These are phyloP conservation scores for Neoscelio sp. DNA, from an alignment of 2,888 invertebrate species.

Conservation along the genomic window DNA sequence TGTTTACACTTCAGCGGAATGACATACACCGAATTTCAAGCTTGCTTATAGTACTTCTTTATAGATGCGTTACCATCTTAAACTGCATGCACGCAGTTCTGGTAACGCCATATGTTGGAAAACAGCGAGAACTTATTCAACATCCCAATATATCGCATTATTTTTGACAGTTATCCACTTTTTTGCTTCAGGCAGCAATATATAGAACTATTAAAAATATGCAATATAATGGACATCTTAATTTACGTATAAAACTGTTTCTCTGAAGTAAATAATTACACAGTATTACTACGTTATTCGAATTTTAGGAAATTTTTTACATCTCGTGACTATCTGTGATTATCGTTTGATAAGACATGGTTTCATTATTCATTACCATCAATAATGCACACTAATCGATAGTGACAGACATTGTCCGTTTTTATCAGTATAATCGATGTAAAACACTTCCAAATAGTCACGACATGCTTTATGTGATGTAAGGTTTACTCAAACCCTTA, in stretches of 20 bases:
- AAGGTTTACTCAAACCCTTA: constrained; percentile 1
- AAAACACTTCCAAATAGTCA: constrained; percentile 19
- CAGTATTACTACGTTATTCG: not conserved
- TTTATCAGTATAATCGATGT: constrained; percentile 23
- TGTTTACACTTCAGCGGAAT: no score
- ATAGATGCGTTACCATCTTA: no score
- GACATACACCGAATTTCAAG: no score
- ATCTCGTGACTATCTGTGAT: constrained; percentile 40
- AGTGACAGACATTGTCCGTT: constrained; percentile 20
- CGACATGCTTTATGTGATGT: constrained; percentile 1
- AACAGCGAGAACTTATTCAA: no score
- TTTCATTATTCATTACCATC: constrained; percentile 43
- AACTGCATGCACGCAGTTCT: no score
- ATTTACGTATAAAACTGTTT: constrained; percentile 5
- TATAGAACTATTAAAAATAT: no score
- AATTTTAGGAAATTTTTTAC: constrained; percentile 24
- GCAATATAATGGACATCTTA: not conserved
- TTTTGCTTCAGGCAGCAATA: no score
- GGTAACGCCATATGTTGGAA: no score
- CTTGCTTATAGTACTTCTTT: no score
- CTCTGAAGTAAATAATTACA: constrained; percentile 16
- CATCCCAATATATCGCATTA: no score
- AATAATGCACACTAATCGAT: constrained; percentile 51
- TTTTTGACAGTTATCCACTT: no score
- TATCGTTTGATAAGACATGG: constrained; percentile 26